phyloP scores from a whole-genome alignment of 2,113 vertebrate genomes.

The Myotis brandtii region DNA sequence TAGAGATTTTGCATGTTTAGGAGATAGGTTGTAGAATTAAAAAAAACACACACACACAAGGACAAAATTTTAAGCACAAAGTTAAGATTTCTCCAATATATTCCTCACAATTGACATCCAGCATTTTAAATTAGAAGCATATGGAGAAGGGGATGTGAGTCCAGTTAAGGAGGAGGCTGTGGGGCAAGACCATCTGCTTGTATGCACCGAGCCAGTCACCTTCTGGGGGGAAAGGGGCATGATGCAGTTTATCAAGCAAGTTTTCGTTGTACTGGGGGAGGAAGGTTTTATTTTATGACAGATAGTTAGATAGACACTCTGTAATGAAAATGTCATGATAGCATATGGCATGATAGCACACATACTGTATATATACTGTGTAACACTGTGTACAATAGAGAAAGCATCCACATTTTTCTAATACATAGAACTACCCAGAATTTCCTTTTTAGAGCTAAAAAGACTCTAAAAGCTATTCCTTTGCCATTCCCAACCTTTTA shows the following conservation, averaged over 20 bases:
- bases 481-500: neutral
- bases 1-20: neutral
- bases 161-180: conserved; percentile 69
- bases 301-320: neutral
- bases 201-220: conserved; percentile 44
- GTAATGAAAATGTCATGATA: neutral
- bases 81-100: conserved; percentile 58
- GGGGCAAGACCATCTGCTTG: conserved; percentile 76
- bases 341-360: neutral
- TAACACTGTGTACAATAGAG: neutral
- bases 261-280: neutral
- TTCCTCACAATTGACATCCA: conserved; percentile 50
- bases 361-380: neutral
- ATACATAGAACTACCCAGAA: neutral
- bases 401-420: neutral
- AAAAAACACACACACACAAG: neutral
- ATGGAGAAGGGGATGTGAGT: conserved; percentile 67
- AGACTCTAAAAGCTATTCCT: neutral
- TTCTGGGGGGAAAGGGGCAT: neutral
- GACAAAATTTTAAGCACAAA: conserved; percentile 26
- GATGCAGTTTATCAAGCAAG: neutral
- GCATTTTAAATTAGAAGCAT: conserved; percentile 73
- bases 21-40: neutral
- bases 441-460: neutral
- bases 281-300: neutral